Evolutionary conservation across 2,113 vertebrate species (phyloP).

Genomic region (Onychorhynchus coronatus): DNA sequence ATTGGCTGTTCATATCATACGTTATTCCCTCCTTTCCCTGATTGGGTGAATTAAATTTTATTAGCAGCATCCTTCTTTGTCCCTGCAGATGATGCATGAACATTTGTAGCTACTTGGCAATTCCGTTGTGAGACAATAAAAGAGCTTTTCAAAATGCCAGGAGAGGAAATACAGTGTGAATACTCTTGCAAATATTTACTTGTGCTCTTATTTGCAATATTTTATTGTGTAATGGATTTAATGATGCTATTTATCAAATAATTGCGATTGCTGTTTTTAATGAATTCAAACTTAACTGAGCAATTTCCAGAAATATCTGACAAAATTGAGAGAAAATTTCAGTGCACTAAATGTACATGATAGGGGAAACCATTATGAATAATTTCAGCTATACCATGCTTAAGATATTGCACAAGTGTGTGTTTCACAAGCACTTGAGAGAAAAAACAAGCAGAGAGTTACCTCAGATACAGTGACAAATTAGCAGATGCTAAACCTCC

Average conservation of each 20-base stretch:
- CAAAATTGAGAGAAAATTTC: constrained; percentile 34
- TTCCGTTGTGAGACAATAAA: constrained; percentile 52
- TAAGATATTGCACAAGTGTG: background rate
- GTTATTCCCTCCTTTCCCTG: background rate
- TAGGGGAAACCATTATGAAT: background rate
- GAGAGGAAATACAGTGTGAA: constrained; percentile 43
- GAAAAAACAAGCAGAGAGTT: background rate
- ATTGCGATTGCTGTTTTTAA: constrained; percentile 26
- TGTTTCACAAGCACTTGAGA: background rate
- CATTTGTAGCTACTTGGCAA: constrained; percentile 47
- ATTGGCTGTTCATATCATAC: background rate
- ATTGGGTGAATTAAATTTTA: constrained; percentile 10
- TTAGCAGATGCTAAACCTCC: background rate
- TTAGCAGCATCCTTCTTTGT: constrained; percentile 1
- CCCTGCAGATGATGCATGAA: constrained; percentile 33
- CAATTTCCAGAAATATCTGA: constrained; percentile 42
- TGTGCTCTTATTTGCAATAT: constrained; percentile 12
- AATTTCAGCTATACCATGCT: background rate
- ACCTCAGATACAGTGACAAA: background rate
- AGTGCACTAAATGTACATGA: background rate
- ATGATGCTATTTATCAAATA: constrained; percentile 57
- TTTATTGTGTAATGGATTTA: constrained; percentile 53
- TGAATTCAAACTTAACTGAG: constrained; percentile 17
- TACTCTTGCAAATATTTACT: constrained; percentile 56
- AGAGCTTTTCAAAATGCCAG: constrained; percentile 49